phyloP scores from a whole-genome alignment of 2,888 invertebrate genomes.

The Drosophila multiciliata region DNA sequence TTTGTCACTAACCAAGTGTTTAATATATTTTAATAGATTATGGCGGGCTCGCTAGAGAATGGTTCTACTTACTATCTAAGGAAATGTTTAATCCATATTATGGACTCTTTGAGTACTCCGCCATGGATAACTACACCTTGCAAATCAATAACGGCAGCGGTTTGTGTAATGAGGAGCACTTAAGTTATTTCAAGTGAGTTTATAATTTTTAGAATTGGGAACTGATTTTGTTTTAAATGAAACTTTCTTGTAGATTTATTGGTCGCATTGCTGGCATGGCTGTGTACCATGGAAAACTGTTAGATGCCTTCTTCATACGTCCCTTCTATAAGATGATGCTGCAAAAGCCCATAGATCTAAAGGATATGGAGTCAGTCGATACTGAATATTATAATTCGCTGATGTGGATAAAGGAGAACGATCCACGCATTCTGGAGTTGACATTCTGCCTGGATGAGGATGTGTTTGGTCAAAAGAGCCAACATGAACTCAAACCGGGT shows the following conservation, averaged over 20 bases:
- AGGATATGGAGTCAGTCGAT: conserved; percentile 99
- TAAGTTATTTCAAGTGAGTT: conserved; percentile 95
- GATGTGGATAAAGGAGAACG: conserved; percentile 93
- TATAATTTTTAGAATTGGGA: not conserved
- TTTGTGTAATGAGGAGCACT: conserved; percentile 98
- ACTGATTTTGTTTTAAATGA: not conserved
- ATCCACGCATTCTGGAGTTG: conserved; percentile 96
- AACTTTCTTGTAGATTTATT: conserved; percentile 88
- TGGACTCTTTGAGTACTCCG: conserved; percentile 99
- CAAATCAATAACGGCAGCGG: conserved; percentile 99
- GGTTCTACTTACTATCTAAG: conserved; percentile 99
- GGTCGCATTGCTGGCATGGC: conserved; percentile 99
- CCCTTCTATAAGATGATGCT: conserved; percentile 99
- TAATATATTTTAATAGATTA: conserved; percentile 88
- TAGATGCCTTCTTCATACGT: conserved; percentile 99
- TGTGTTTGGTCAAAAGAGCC: conserved; percentile 97
- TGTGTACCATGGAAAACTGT: conserved; percentile 98
- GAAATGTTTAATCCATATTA: conserved; percentile 99
- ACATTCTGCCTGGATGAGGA: conserved; percentile 99
- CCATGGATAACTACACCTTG: conserved; percentile 99
- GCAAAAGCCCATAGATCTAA: conserved; percentile 95
- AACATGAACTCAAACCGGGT: conserved; percentile 94
- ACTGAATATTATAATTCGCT: conserved; percentile 99
- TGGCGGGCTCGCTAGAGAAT: conserved; percentile 98
- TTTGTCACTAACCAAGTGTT: not conserved